Evolutionary conservation across 1,140 invertebrate genomes (phyloP).

Genomic region (Grapholita molesta): DNA sequence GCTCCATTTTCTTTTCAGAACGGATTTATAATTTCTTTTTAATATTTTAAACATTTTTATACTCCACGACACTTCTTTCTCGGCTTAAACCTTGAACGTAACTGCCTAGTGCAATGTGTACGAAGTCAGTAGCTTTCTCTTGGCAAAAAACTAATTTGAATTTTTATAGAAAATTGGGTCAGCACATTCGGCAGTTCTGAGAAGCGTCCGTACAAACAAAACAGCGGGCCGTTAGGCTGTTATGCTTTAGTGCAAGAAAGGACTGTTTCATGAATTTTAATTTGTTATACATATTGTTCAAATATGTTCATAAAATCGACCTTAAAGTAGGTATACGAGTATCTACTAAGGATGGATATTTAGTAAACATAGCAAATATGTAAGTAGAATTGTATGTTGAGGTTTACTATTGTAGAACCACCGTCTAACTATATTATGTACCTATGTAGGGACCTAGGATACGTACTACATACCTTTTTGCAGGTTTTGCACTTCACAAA

Average conservation of each 20-base stretch:
- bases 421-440: too few species aligned
- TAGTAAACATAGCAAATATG: too few species aligned
- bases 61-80: conserved; percentile 58
- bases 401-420: too few species aligned
- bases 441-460: too few species aligned
- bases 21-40: not conserved
- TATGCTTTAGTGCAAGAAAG: not conserved
- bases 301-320: not conserved
- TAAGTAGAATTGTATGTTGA: too few species aligned
- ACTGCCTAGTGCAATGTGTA: conserved; percentile 43
- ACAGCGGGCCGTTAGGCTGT: not conserved
- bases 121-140: conserved; percentile 64
- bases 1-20: conserved; percentile 33
- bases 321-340: not conserved
- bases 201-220: conserved; percentile 37
- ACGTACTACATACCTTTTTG: too few species aligned
- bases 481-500: too few species aligned
- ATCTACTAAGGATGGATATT: not conserved
- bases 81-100: conserved; percentile 47
- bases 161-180: conserved; percentile 67
- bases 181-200: conserved; percentile 45
- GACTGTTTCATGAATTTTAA: not conserved
- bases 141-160: conserved; percentile 73
- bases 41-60: conserved; percentile 37
- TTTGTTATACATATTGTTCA: not conserved